These are phyloP conservation scores for Epistrophella euchroma DNA, from an alignment of 2,888 invertebrate species.

Conservation along the genomic window DNA sequence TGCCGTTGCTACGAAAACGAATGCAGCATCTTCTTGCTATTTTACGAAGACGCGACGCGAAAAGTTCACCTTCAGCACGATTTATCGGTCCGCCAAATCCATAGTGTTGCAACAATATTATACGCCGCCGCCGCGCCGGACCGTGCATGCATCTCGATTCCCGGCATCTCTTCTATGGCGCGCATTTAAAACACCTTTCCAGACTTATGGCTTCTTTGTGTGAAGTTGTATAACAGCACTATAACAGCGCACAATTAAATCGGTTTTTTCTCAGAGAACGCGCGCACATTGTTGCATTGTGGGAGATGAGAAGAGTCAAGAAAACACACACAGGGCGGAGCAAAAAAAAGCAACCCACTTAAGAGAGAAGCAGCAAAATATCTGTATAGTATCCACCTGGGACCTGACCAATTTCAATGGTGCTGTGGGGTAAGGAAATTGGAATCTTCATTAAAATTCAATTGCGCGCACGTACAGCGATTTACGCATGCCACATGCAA, in stretches of 20 bases:
- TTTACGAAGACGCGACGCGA: conserved; percentile 64
- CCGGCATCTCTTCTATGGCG: conserved; percentile 27
- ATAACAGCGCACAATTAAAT: conserved; percentile 68
- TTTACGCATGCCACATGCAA: conserved; percentile 76
- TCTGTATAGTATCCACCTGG: neutral
- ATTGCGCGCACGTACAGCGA: conserved; percentile 75
- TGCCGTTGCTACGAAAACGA: conserved; percentile 6
- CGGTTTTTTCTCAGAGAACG: conserved; percentile 60
- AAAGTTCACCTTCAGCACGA: conserved; percentile 75
- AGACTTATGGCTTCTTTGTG: conserved; percentile 9
- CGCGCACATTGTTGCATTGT: conserved; percentile 35
- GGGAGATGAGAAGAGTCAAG: conserved; percentile 25
- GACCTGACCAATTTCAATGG: neutral
- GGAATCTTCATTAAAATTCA: conserved; percentile 76
- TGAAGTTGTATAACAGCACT: conserved; percentile 47
- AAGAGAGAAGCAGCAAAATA: neutral
- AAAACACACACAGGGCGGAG: conserved; percentile 59
- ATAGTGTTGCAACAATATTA: conserved; percentile 64
- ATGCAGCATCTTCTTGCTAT: conserved; percentile 57
- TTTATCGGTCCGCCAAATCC: conserved; percentile 70
- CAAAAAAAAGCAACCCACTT: conserved; percentile 36
- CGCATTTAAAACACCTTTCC: conserved; percentile 67
- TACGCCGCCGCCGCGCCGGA: no score
- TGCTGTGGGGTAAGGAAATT: conserved; percentile 42
- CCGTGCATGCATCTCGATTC: conserved; percentile 61